Base-by-base conservation (phyloP, 1,140 invertebrate species). In the Protaetia brevitarsis region DNA sequence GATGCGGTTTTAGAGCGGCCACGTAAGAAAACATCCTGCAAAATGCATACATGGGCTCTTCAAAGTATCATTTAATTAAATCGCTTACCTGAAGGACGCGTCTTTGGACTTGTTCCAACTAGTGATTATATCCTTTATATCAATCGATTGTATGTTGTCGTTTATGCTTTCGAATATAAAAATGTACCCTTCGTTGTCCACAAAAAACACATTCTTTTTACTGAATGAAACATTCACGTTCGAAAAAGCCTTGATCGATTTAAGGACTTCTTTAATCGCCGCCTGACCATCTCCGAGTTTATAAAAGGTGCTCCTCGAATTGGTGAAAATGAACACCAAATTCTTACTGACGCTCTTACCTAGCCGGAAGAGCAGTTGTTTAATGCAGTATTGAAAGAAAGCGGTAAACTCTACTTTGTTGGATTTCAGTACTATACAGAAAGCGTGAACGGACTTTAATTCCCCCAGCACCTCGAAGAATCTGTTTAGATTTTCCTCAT, bases 321-420 rank as follows among this genome's bases (percentile, higher is more conserved):
- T 69, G 0, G 75, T 76, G 64, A 77, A 77, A 8, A 74, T 36
- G 65, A 77, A 77, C n/a, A 74, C 36, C 23, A 77, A 72, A 63
- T 77, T 77, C 21, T 67, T 62, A 27, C 68, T 60, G 1, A 74
- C 75, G 7, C 68, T 71, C 45, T 71, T 72, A 6, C 74, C 69
- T 62, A 77, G 66, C 19, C 71, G 64, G 0, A 72, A 72, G 13
- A 77, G 63, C 16, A 77, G 69, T 62, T 76, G 71, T 62, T 70
- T 64, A 2, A 76, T 66, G 63, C 75, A 76, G 26, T 73, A 75
- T 31, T 73, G 63, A 64, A 77, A 77, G n/a, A 65, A 64, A 8
- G 68, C 63, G 23, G 63, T 72, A 13, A 64, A 63, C 19, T 71
- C 61, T 0, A 73, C 59, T 7, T 71, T 64, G 26, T 72, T 72